Evolutionary conservation across 2,113 vertebrate genomes (phyloP).

Genomic region (Brachypodius melanocephalos): DNA sequence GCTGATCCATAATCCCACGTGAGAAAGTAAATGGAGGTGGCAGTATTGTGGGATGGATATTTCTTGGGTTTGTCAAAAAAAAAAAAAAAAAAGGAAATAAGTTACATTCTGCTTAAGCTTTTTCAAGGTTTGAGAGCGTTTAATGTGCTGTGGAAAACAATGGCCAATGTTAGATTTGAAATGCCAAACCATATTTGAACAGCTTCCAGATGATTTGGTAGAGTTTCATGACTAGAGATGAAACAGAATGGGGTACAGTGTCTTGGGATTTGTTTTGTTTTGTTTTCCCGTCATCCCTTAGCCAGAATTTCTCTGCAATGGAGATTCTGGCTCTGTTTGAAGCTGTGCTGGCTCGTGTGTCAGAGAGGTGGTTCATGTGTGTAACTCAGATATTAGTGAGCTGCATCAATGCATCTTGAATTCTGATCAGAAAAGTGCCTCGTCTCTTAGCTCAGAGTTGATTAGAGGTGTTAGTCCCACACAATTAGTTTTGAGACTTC

Average conservation of each 20-base stretch:
- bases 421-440: not conserved
- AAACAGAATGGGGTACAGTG: not conserved
- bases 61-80: not conserved
- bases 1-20: not conserved
- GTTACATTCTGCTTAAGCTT: not conserved
- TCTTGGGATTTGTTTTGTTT: not conserved
- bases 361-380: not conserved
- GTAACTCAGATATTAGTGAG: not conserved
- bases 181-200: not conserved
- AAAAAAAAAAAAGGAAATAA: not conserved
- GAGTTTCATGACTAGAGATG: not conserved
- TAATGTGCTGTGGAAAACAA: not conserved
- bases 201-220: not conserved
- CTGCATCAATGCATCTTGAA: not conserved
- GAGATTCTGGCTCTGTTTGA: not conserved
- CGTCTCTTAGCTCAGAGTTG: not conserved
- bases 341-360: rapidly evolving
- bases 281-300: not conserved
- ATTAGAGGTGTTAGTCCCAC: not conserved
- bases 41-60: not conserved
- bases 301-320: not conserved
- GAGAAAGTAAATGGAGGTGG: not conserved
- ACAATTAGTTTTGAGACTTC: not conserved
- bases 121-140: not conserved
- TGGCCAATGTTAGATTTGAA: not conserved